These are phyloP conservation scores for Pangasius sanitwongsei DNA, from an alignment of 2,797 vertebrate species.

Conservation along the genomic window DNA sequence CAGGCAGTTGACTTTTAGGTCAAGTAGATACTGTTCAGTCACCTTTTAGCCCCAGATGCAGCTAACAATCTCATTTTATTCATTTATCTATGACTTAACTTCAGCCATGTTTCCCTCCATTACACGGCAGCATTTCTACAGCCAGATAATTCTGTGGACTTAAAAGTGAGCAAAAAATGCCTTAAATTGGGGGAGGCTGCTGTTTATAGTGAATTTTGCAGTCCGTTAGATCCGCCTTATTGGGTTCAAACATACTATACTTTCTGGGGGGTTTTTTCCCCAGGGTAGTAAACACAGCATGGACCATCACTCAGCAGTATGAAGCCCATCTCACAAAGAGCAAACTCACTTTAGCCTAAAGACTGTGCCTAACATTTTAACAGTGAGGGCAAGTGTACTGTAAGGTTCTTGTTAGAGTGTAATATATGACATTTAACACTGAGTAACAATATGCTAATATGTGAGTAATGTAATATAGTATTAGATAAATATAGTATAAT, in stretches of 20 bases:
- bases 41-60: conserved; percentile 45
- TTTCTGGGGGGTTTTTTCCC: neutral
- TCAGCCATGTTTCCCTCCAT: conserved; percentile 34
- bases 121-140: conserved; percentile 36
- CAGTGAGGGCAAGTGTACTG: neutral
- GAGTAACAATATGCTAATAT: neutral
- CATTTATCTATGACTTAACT: conserved; percentile 45
- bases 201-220: conserved; percentile 51
- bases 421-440: neutral
- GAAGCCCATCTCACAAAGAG: conserved; percentile 35
- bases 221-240: conserved; percentile 39
- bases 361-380: conserved; percentile 25
- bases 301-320: conserved; percentile 33
- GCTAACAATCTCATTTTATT: conserved; percentile 48
- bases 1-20: conserved; percentile 53
- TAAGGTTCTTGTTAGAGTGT: neutral
- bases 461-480: neutral
- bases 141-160: conserved; percentile 29
- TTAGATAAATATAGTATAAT: neutral
- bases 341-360: conserved; percentile 28
- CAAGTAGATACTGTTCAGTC: conserved; percentile 32
- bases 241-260: conserved; percentile 39
- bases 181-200: conserved; percentile 27
- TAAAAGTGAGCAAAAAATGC: neutral
- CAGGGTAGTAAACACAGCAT: conserved; percentile 34